Conservation (phyloP, 2,113 vertebrate genomes). For the Lophochroa leadbeateri region DNA sequence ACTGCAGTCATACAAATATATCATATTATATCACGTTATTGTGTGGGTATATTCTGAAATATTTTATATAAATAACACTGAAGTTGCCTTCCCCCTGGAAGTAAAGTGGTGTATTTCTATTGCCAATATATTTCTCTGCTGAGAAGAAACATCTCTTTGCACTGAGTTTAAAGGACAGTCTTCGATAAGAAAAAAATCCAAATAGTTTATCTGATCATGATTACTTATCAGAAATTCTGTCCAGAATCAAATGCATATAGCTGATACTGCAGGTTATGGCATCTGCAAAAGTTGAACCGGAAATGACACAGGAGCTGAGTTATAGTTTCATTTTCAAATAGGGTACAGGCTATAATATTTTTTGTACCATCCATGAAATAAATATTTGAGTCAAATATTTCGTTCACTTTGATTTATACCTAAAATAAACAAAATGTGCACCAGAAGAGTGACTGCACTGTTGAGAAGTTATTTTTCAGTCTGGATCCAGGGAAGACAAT, state of each 20-base stretch:
- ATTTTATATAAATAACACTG: slow-evolving; percentile 24
- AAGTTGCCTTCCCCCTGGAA: slow-evolving; percentile 5
- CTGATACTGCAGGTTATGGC: neutral
- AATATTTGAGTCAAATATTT: slow-evolving; percentile 10
- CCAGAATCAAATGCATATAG: neutral
- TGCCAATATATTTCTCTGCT: neutral
- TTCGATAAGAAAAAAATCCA: neutral
- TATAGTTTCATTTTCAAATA: slow-evolving; percentile 39
- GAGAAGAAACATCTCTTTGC: slow-evolving; percentile 13
- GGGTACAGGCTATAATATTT: neutral
- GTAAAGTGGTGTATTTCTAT: neutral
- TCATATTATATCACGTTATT: neutral
- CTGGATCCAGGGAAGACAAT: neutral
- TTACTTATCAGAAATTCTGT: slow-evolving; percentile 31
- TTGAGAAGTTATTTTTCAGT: slow-evolving; percentile 2
- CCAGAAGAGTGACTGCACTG: neutral
- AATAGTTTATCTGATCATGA: slow-evolving; percentile 5
- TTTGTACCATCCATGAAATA: neutral
- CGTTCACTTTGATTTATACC: neutral
- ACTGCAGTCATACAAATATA: neutral
- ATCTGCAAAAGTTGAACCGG: neutral
- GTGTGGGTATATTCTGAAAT: neutral
- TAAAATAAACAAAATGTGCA: neutral
- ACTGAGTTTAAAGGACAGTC: neutral
- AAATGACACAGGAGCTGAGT: neutral